phyloP scores from a whole-genome alignment of 2,113 vertebrate species.

The Sinocyclocheilus maitianheensis region DNA sequence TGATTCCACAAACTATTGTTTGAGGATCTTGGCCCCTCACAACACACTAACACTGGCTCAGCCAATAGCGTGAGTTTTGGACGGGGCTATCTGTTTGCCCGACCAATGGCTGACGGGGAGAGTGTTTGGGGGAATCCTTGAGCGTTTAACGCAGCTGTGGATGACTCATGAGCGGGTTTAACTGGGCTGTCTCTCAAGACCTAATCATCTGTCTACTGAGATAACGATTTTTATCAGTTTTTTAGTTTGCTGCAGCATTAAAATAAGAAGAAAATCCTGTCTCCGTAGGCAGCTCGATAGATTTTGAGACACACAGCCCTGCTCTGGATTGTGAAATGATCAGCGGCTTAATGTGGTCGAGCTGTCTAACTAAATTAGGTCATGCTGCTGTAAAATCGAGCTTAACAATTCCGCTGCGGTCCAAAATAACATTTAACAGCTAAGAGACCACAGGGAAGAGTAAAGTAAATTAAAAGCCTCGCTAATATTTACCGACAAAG shows the following conservation, averaged over 20 bases:
- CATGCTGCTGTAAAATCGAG: slow-evolving; percentile 30
- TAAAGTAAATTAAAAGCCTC: background rate
- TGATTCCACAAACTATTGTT: background rate
- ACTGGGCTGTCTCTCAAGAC: background rate
- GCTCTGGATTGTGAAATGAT: slow-evolving; percentile 33
- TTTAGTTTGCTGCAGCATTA: background rate
- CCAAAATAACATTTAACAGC: background rate
- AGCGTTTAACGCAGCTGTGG: background rate
- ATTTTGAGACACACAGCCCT: background rate
- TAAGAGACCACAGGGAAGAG: background rate
- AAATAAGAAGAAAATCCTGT: background rate
- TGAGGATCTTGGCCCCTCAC: background rate
- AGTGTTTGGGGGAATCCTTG: background rate
- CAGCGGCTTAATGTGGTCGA: slow-evolving; percentile 32
- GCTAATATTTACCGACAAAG: background rate
- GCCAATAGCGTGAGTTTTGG: background rate
- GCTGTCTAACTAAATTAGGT: slow-evolving; percentile 45
- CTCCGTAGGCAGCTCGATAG: background rate
- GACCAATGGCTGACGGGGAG: background rate
- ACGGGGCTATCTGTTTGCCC: background rate
- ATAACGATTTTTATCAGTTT: background rate
- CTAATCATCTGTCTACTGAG: background rate
- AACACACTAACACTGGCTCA: background rate
- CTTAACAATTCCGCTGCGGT: background rate
- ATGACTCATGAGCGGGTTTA: background rate